Base-by-base conservation (phyloP, 2,113 vertebrate species). In the Motacilla tschutschensis region DNA sequence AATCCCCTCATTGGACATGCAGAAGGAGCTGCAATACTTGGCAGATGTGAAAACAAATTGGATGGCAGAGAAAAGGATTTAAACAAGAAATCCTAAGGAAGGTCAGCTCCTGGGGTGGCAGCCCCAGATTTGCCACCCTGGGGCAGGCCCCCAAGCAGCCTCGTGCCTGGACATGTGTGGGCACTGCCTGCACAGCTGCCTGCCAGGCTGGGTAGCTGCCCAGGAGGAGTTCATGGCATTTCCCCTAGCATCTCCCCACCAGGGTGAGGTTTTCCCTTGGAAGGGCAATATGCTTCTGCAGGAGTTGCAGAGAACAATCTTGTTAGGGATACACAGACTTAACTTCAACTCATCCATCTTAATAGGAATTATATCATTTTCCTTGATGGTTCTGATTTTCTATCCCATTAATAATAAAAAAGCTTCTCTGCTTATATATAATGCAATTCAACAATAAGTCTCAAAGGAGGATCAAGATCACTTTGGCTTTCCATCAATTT, bases 391-490 rank as follows among this genome's bases (percentile, higher is more conserved):
- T 93, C 93, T 93, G 90, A 94, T 95, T 91, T 93, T 91, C 88
- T 93, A 74, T 92, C 84, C 84, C 86, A 91, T 95, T 93, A 95
- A 94, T 95, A 93, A 92, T 91, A 90, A 93, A 95, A 79, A 82
- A 71, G 33, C 89, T 90, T 41, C 91, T 90, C 72, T 93, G 82
- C 91, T 94, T 95, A 94, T 95, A 87, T 95, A 92, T 94, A 94
- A 93, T 90, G 93, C 85, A 94, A 85, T 93, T 80, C 85, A 93
- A 93, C 81, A 90, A 70, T 83, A 85, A 83, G 85, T 85, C 94
- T 94, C 94, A 71, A 63, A 94, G 91, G 82, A 94, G 89, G 87
- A 92, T 92, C 93, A 87, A 93, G 94, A 95, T 93, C 91, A 90
- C 73, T 95, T 94, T 89, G 89, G 60, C 85, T 94, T 94, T 93